These are phyloP conservation scores for Pectinophora gossypiella DNA, from an alignment of 1,140 invertebrate species.

Conservation along the genomic window DNA sequence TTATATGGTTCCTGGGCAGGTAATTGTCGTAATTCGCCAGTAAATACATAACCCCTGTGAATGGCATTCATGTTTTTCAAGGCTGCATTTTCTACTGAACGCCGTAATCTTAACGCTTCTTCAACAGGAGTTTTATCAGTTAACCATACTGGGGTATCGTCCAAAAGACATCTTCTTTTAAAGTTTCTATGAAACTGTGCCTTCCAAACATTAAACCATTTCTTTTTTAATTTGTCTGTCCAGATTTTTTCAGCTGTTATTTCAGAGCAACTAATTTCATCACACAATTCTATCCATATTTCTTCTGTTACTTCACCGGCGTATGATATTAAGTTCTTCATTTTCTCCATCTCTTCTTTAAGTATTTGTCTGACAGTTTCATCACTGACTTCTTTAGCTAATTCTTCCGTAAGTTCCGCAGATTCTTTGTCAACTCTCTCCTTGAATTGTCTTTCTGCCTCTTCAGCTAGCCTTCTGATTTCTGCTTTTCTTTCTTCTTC, in stretches of 20 bases:
- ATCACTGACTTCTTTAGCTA: conserved; percentile 57
- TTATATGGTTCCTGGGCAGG: conserved; percentile 57
- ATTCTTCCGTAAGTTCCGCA: conserved; percentile 40
- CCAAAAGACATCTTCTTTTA: conserved; percentile 73
- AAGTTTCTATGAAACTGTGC: conserved; percentile 68
- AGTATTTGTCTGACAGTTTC: conserved; percentile 52
- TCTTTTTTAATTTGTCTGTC: conserved; percentile 45
- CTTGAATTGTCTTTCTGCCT: conserved; percentile 57
- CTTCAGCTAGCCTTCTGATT: conserved; percentile 48
- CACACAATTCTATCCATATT: conserved; percentile 65
- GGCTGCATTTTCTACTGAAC: conserved; percentile 69
- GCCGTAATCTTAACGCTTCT: conserved; percentile 71
- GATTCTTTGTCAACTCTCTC: conserved; percentile 63
- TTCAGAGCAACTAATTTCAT: conserved; percentile 68
- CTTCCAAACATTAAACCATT: conserved; percentile 55
- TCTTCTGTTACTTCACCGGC: conserved; percentile 65
- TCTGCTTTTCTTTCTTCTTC: conserved; percentile 56
- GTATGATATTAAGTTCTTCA: conserved; percentile 51
- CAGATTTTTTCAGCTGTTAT: conserved; percentile 65
- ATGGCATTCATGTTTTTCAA: conserved; percentile 76
- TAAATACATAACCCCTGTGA: conserved; percentile 64
- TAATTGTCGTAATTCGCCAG: conserved; percentile 50
- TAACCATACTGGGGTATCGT: conserved; percentile 79
- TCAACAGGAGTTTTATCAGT: conserved; percentile 66
- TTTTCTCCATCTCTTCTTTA: conserved; percentile 54